These are phyloP conservation scores for Alviniconcha strummeri DNA, from an alignment of 2,888 invertebrate genomes.

Conservation along the genomic window DNA sequence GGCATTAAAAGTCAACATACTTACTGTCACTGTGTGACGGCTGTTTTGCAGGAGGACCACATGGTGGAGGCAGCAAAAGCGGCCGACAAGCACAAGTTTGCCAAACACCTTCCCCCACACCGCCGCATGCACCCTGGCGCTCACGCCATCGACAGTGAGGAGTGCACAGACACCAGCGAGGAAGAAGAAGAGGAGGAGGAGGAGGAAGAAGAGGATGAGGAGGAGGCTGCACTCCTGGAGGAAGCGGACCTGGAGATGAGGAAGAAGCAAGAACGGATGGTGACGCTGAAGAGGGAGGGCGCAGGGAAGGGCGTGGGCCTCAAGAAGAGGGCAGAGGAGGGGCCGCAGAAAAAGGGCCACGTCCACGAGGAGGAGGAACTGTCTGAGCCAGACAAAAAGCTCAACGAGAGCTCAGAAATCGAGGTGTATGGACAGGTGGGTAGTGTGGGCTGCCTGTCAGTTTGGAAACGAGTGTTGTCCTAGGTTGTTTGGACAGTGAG, in stretches of 20 bases:
- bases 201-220: conserved; percentile 39
- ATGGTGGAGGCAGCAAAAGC: conserved; percentile 26
- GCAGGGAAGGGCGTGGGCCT: conserved; percentile 22
- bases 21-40: too few species aligned
- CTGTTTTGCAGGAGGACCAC: conserved; percentile 18
- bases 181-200: conserved; percentile 44
- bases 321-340: conserved; percentile 28
- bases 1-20: too few species aligned
- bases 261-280: background rate
- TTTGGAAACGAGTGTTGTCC: too few species aligned
- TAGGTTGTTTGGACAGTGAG: too few species aligned
- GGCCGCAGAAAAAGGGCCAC: conserved; percentile 32
- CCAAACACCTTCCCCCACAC: conserved; percentile 20
- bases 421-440: conserved; percentile 38
- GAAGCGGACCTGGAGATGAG: background rate
- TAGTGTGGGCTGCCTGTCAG: background rate
- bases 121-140: conserved; percentile 6
- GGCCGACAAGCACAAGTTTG: conserved; percentile 9
- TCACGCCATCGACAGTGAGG: conserved; percentile 38
- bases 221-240: conserved; percentile 24
- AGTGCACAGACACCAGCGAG: conserved; percentile 53
- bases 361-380: conserved; percentile 31
- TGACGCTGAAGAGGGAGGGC: conserved; percentile 8
- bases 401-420: conserved; percentile 38
- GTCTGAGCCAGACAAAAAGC: conserved; percentile 25